A percentile compares a stretch with the other conserved stretches of the same genome.
phyloP scores from a whole-genome alignment of 2,888 invertebrate genomes.

The Seira ritae region DNA sequence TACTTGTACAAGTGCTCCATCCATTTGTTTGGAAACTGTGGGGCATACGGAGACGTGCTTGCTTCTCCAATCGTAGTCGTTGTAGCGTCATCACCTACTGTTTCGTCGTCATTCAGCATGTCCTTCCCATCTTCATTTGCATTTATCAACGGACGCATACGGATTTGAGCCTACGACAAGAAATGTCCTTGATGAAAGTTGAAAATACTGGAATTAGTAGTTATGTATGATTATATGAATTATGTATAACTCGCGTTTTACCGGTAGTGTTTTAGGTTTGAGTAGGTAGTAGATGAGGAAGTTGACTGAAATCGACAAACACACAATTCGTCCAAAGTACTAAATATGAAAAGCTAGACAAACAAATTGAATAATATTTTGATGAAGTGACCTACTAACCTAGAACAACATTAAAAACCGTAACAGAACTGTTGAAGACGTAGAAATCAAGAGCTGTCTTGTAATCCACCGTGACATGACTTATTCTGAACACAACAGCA shows the following conservation, averaged over 20 bases:
- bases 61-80: neutral
- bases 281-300: conserved; percentile 62
- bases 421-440: conserved; percentile 65
- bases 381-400: conserved; percentile 49
- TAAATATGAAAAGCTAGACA: neutral
- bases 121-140: conserved; percentile 55
- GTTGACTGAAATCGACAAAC: conserved; percentile 52
- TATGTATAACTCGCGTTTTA: conserved; percentile 32
- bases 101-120: conserved; percentile 48
- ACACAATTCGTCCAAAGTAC: neutral
- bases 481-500: conserved; percentile 44
- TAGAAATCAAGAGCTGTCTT: conserved; percentile 70
- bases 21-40: conserved; percentile 45
- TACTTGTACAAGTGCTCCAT: conserved; percentile 48
- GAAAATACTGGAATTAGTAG: neutral
- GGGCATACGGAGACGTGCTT: conserved; percentile 1
- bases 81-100: conserved; percentile 21
- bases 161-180: conserved; percentile 51
- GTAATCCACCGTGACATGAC: conserved; percentile 67
- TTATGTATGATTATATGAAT: neutral
- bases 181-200: neutral
- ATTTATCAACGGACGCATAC: conserved; percentile 57
- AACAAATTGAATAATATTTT: neutral
- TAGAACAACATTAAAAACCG: conserved; percentile 67
- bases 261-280: conserved; percentile 48